These are phyloP conservation scores for Arge pagana DNA, from an alignment of 2,888 invertebrate species.

Conservation along the genomic window DNA sequence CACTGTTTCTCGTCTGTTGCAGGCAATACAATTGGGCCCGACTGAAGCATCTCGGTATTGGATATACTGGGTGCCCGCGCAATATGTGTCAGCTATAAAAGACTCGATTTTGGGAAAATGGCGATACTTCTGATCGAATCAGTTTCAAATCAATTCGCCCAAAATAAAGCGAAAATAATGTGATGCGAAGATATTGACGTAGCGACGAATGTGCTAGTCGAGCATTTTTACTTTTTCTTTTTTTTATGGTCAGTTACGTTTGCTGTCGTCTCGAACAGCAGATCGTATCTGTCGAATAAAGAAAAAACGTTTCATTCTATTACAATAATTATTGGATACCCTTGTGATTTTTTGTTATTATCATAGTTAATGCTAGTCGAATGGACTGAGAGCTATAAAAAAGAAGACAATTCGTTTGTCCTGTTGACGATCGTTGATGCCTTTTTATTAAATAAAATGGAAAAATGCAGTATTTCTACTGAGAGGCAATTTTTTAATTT, in stretches of 20 bases:
- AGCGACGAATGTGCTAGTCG: constrained; percentile 54
- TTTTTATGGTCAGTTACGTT: constrained; percentile 49
- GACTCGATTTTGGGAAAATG: constrained; percentile 87
- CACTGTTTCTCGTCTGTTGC: constrained; percentile 35
- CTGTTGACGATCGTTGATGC: too few species aligned
- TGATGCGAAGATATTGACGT: constrained; percentile 47
- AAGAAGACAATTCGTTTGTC: too few species aligned
- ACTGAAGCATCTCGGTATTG: constrained; percentile 91
- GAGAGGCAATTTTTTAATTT: too few species aligned
- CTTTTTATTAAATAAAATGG: too few species aligned
- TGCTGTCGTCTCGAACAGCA: constrained; percentile 4
- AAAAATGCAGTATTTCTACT: too few species aligned
- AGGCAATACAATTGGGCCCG: constrained; percentile 88
- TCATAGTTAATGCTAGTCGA: too few species aligned
- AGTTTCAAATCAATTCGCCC: constrained; percentile 26
- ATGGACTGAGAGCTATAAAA: too few species aligned
- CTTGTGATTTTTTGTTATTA: too few species aligned
- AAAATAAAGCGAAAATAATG: constrained; percentile 43
- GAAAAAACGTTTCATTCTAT: constrained; percentile 1
- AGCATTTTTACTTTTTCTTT: too few species aligned
- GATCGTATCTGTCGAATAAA: constrained; percentile 9
- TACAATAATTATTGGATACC: too few species aligned
- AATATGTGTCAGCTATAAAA: constrained; percentile 88
- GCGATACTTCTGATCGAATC: constrained; percentile 70
- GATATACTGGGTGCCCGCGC: constrained; percentile 94